Evolutionary conservation across 2,888 invertebrate genomes (phyloP).

Genomic region (Nemotelus nigrinus): DNA sequence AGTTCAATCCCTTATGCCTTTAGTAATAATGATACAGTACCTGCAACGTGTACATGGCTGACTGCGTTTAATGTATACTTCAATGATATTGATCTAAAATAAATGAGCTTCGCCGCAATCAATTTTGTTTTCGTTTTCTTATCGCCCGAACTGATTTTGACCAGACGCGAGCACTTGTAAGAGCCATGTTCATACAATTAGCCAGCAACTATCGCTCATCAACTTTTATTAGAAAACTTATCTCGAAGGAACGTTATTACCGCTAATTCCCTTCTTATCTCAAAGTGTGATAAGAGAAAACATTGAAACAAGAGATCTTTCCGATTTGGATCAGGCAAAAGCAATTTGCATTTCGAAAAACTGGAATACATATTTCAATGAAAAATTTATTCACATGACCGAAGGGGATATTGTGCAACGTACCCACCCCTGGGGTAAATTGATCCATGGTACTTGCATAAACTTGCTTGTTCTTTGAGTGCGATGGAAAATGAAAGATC

Average conservation of each 20-base stretch:
- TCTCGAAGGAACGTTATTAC: constrained; percentile 9
- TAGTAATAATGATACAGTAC: too few species aligned
- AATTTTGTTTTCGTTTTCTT: too few species aligned
- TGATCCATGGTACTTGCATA: constrained; percentile 19
- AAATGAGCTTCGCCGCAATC: too few species aligned
- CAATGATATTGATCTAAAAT: too few species aligned
- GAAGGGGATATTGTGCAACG: constrained; percentile 25
- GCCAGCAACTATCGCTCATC: too few species aligned
- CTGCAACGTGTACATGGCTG: too few species aligned
- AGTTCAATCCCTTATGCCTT: too few species aligned
- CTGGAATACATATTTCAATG: constrained; percentile 21
- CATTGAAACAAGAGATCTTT: constrained; percentile 19
- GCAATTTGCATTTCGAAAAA: constrained; percentile 40
- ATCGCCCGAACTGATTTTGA: too few species aligned
- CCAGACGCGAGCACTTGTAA: too few species aligned
- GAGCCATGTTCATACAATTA: too few species aligned
- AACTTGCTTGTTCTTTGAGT: constrained; percentile 11
- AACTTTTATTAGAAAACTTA: not conserved
- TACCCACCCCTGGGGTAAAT: constrained; percentile 17
- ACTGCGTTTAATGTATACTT: too few species aligned
- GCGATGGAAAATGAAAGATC: not conserved
- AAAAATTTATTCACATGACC: constrained; percentile 35
- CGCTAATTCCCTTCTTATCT: constrained; percentile 21
- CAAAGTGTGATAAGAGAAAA: constrained; percentile 33
- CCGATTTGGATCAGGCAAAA: constrained; percentile 17